Evolutionary conservation across 1,140 invertebrate species (phyloP).

Genomic region (Mycetomoellerius zeteki): DNA sequence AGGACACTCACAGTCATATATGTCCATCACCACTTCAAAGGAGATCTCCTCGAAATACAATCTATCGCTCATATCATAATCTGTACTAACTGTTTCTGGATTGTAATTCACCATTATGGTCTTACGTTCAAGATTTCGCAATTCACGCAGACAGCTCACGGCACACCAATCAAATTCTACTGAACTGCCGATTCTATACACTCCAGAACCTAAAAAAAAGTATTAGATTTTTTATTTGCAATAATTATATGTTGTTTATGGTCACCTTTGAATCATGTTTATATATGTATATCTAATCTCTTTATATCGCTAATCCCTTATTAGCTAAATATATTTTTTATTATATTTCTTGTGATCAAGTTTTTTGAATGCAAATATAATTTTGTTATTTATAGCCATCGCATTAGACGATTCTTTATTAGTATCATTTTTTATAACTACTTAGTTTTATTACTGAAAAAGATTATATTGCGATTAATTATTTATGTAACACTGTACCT

Average conservation of each 20-base stretch:
- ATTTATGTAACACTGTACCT: constrained; percentile 83
- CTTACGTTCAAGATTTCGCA: constrained; percentile 93
- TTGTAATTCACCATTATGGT: constrained; percentile 99
- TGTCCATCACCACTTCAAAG: constrained; percentile 99
- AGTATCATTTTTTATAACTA: too few species aligned
- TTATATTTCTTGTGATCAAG: too few species aligned
- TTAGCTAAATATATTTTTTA: too few species aligned
- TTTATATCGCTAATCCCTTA: neutral
- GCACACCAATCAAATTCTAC: constrained; percentile 99
- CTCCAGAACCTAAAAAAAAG: constrained; percentile 93
- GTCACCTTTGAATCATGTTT: neutral
- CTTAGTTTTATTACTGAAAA: neutral
- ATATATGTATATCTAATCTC: neutral
- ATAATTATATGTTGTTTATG: neutral
- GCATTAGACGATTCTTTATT: too few species aligned
- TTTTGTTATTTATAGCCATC: too few species aligned
- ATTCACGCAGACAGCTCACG: constrained; percentile 97
- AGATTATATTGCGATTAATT: neutral
- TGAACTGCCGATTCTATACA: constrained; percentile 99
- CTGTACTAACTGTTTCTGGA: constrained; percentile 99
- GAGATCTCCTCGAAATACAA: constrained; percentile 99
- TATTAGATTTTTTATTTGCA: constrained; percentile 4
- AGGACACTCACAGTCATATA: constrained; percentile 97
- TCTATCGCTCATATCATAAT: constrained; percentile 99
- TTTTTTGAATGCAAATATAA: too few species aligned